Evolutionary conservation across 1,140 invertebrate species (phyloP).

Genomic region (Lamellibrachia luymesi): DNA sequence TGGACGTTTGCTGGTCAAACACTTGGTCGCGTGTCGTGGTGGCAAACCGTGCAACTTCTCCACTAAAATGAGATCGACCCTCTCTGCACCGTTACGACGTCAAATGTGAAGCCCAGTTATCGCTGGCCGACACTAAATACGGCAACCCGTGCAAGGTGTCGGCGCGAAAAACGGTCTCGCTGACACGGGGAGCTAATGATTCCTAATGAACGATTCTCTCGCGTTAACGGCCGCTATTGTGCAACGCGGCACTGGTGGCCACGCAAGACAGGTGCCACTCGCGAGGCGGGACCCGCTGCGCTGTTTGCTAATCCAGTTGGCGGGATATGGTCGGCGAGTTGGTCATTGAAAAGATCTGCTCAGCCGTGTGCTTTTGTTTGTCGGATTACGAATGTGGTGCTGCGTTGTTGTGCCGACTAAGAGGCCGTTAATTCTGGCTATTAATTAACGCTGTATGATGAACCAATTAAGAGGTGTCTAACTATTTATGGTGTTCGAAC

Average conservation of each 20-base stretch:
- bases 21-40: background rate
- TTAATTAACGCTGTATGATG: background rate
- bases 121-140: background rate
- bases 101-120: background rate
- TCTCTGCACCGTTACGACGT: background rate
- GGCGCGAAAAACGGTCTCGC: background rate
- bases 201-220: background rate
- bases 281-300: too few relatives aligned
- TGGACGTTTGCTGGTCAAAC: background rate
- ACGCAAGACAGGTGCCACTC: background rate
- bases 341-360: background rate
- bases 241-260: background rate
- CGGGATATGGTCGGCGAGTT: background rate
- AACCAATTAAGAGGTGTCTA: background rate
- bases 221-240: background rate
- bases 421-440: background rate
- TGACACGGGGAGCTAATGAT: background rate
- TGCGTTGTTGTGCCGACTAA: background rate
- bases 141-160: background rate
- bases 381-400: background rate
- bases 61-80: background rate
- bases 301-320: background rate
- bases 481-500: background rate
- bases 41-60: background rate
- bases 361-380: background rate